Evolutionary conservation across 2,888 invertebrate species (phyloP).

Genomic region (Liodrosophila aerea): DNA sequence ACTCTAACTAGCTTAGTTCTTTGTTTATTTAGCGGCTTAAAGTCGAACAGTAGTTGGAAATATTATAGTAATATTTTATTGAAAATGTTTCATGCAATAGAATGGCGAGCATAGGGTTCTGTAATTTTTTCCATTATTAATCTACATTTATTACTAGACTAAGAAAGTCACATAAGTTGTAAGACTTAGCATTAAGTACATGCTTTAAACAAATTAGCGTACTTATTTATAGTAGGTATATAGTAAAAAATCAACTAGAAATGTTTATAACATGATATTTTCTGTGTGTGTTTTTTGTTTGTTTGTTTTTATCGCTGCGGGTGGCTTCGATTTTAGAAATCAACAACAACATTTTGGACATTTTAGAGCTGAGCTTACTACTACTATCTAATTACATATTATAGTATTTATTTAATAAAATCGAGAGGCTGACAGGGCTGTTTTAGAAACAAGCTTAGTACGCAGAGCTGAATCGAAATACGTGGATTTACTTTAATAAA

Average conservation of each 20-base stretch:
- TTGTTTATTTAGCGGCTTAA: constrained; percentile 19
- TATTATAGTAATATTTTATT: constrained; percentile 15
- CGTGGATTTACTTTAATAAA: constrained; percentile 7
- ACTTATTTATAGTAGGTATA: constrained; percentile 7
- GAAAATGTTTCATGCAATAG: constrained; percentile 35
- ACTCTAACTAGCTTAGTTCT: neutral
- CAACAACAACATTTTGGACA: constrained; percentile 68
- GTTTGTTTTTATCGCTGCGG: constrained; percentile 25
- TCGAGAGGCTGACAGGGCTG: constrained; percentile 51
- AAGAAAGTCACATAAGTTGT: constrained; percentile 54
- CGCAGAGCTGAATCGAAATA: constrained; percentile 56
- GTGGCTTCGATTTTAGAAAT: constrained; percentile 67
- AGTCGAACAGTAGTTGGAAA: constrained; percentile 43
- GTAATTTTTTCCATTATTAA: constrained; percentile 12
- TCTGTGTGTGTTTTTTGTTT: constrained; percentile 21
- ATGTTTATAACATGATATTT: constrained; percentile 61
- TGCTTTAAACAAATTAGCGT: constrained; percentile 24
- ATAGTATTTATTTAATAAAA: constrained; percentile 33
- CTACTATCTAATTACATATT: constrained; percentile 7
- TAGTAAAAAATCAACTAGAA: constrained; percentile 42
- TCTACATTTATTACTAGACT: constrained; percentile 50
- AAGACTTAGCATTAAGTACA: constrained; percentile 66
- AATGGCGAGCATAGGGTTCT: constrained; percentile 33
- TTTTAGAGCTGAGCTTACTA: constrained; percentile 53
- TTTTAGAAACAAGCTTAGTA: constrained; percentile 73